phyloP scores from a whole-genome alignment of 1,140 invertebrate genomes.

The Halotydeus destructor region DNA sequence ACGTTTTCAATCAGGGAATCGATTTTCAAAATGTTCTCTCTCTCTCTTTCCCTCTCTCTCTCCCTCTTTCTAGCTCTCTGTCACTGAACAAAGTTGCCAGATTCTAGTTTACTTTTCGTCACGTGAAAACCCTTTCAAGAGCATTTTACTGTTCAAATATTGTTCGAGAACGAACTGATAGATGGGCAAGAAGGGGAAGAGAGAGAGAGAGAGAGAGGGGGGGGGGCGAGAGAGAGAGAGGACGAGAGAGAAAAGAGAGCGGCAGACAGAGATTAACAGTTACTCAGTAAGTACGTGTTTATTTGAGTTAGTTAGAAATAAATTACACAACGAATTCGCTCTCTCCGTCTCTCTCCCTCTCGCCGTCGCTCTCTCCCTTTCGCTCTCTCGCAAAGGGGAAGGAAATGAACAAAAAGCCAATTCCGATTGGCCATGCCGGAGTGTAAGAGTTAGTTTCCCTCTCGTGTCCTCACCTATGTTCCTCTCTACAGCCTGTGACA shows the following conservation, averaged over 20 bases:
- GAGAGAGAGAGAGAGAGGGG: slow-evolving; percentile 5
- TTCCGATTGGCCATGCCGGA: too few species aligned
- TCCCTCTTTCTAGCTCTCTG: slow-evolving; percentile 3
- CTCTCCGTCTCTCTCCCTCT: too few species aligned
- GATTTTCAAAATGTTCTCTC: background rate
- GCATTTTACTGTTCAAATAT: background rate
- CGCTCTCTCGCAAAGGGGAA: too few species aligned
- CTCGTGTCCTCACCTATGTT: too few species aligned
- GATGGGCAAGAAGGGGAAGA: background rate
- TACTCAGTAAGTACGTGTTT: too few species aligned
- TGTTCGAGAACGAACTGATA: background rate
- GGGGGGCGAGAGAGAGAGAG: background rate
- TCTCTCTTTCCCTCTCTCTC: background rate
- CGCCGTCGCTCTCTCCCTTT: too few species aligned
- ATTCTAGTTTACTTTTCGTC: background rate
- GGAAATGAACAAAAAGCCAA: too few species aligned
- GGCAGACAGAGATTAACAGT: background rate
- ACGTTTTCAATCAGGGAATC: background rate
- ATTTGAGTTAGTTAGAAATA: too few species aligned
- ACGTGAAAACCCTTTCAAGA: background rate
- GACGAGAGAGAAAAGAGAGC: background rate
- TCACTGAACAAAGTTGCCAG: background rate
- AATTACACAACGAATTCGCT: too few species aligned
- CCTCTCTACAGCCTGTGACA: too few species aligned
- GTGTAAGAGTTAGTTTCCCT: too few species aligned